Percentiles rank a stretch among this genome's conserved stretches.
Conservation (phyloP, 2,797 vertebrate genomes). For the Apogon hyalosoma region DNA sequence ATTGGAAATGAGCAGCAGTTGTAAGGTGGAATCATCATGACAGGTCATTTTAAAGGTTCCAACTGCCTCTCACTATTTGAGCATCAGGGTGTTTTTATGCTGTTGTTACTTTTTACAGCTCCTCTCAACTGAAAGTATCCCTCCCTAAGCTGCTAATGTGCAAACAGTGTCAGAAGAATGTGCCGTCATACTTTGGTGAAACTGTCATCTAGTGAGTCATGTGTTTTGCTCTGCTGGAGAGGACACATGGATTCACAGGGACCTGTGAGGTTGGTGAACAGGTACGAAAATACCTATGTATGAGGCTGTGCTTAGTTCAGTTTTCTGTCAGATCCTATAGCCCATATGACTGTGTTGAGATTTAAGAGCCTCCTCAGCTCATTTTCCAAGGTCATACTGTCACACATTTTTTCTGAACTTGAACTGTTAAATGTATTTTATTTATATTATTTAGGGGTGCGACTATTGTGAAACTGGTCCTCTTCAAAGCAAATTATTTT, state of each 20-base stretch:
- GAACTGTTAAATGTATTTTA: too few species aligned
- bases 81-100: constrained; percentile 3
- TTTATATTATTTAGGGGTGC: too few species aligned
- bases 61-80: background rate
- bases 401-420: background rate
- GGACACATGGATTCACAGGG: constrained; percentile 8
- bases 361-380: background rate
- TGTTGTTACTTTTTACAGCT: constrained; percentile 9
- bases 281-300: constrained; percentile 29
- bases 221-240: constrained; percentile 38
- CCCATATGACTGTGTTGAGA: background rate
- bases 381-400: background rate
- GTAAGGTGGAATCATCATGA: constrained; percentile 1
- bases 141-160: constrained; percentile 37
- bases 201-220: constrained; percentile 59
- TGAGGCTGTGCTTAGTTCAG: constrained; percentile 1
- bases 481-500: too few species aligned
- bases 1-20: constrained; percentile 23
- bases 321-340: background rate
- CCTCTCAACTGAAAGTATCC: constrained; percentile 10
- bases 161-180: constrained; percentile 44
- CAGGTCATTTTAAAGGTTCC: constrained; percentile 7
- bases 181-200: constrained; percentile 52
- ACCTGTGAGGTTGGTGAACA: constrained; percentile 19
- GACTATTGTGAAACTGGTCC: too few species aligned